Conservation (phyloP, 2,888 invertebrate species). For the Idaea aversata region DNA sequence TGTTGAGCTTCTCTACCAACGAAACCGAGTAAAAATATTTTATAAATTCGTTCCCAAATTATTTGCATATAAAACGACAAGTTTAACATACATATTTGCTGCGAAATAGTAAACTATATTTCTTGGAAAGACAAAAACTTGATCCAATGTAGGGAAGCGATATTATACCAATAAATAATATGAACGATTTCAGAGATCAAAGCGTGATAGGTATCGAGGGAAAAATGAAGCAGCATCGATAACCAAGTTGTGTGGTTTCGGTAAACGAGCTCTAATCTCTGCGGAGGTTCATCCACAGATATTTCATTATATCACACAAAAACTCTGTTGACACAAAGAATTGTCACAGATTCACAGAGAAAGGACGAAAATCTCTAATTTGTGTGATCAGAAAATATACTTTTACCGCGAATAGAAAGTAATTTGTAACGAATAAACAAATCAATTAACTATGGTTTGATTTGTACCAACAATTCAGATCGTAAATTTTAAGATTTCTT, state of each 20-base stretch:
- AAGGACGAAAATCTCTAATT: neutral
- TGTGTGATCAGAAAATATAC: neutral
- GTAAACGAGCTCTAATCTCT: slow-evolving; percentile 36
- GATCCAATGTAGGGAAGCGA: slow-evolving; percentile 32
- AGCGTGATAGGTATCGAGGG: slow-evolving; percentile 36
- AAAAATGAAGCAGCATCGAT: slow-evolving; percentile 43
- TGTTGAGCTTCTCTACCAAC: neutral
- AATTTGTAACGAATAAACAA: too few species aligned
- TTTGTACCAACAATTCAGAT: too few species aligned
- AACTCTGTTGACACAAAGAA: neutral
- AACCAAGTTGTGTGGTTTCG: slow-evolving; percentile 39
- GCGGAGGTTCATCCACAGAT: slow-evolving; percentile 33
- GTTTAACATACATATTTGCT: neutral
- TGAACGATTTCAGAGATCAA: slow-evolving; percentile 47
- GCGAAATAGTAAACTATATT: neutral
- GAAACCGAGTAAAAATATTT: neutral
- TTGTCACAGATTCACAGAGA: neutral
- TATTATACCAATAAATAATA: slow-evolving; percentile 44
- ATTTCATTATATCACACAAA: slow-evolving; percentile 29
- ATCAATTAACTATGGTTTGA: too few species aligned
- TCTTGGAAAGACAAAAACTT: slow-evolving; percentile 20
- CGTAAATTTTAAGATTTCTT: neutral
- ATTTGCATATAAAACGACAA: neutral
- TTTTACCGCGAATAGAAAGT: neutral
- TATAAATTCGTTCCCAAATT: neutral